These are phyloP conservation scores for Speoplatyrhinus poulsoni DNA, from an alignment of 2,113 vertebrate genomes.

Conservation along the genomic window DNA sequence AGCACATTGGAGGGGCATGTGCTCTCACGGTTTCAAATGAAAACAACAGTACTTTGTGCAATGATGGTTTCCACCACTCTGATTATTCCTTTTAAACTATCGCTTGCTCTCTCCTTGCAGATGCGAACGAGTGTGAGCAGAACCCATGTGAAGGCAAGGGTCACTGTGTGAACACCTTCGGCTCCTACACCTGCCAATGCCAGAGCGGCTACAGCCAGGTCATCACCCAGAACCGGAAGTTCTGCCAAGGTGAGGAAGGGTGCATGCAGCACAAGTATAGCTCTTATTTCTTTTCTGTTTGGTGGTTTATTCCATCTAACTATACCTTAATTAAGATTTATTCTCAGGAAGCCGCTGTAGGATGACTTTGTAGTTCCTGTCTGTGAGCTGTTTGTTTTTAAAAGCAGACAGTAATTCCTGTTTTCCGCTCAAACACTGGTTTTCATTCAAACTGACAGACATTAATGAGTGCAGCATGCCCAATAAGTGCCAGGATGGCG, in stretches of 20 bases:
- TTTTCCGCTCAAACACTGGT: conserved; percentile 36
- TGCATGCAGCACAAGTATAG: conserved; percentile 6
- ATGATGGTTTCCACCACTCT: no score
- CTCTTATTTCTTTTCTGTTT: conserved; percentile 15
- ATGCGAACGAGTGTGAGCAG: conserved; percentile 86
- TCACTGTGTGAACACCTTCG: conserved; percentile 84
- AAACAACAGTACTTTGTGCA: no score
- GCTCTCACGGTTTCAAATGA: no score
- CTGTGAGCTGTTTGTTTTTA: conserved; percentile 39
- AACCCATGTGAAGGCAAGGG: conserved; percentile 85
- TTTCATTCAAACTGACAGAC: conserved; percentile 74
- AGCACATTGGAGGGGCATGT: no score
- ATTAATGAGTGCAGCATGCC: conserved; percentile 86
- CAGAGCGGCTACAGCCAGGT: conserved; percentile 82
- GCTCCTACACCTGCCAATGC: conserved; percentile 89
- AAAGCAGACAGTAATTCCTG: conserved; percentile 41
- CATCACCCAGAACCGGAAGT: conserved; percentile 77
- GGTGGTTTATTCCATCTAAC: neutral
- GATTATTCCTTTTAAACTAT: neutral
- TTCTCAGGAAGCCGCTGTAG: neutral
- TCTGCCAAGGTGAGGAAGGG: conserved; percentile 84
- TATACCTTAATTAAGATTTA: neutral
- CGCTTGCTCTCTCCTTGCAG: conserved; percentile 57
- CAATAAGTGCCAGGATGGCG: conserved; percentile 80
- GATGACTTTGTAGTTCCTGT: conserved; percentile 17